A percentile compares a stretch with the other conserved stretches of the same genome.
These are phyloP conservation scores for Lacerta agilis DNA, from an alignment of 2,797 vertebrate species.

Conservation along the genomic window DNA sequence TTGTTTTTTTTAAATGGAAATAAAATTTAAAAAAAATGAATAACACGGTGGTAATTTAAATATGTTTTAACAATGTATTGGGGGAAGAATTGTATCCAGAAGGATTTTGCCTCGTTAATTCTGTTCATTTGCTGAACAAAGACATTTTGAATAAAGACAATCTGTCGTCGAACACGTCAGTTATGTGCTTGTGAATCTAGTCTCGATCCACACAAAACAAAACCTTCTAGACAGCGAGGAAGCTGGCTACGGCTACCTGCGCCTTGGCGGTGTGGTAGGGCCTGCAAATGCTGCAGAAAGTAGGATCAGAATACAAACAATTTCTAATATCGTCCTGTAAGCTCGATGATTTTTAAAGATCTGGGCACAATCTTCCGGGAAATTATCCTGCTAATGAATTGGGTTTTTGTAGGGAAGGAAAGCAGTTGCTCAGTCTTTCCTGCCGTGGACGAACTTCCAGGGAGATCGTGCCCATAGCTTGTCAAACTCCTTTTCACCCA, in stretches of 20 bases:
- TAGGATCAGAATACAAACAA: not conserved
- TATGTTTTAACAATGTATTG: constrained; percentile 86
- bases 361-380: not conserved
- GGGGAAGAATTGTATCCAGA: constrained; percentile 88
- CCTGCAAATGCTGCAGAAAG: not conserved
- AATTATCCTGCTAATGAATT: not conserved
- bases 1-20: constrained; percentile 74
- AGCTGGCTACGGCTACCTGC: not conserved
- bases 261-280: not conserved
- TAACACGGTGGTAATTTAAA: constrained; percentile 84
- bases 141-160: constrained; percentile 99
- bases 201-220: constrained; percentile 21
- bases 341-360: not conserved
- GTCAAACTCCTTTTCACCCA: not conserved
- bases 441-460: not conserved
- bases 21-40: constrained; percentile 66
- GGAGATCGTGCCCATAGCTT: not conserved
- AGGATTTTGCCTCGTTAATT: constrained; percentile 91
- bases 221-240: not conserved
- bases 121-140: constrained; percentile 94
- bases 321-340: too few relatives aligned
- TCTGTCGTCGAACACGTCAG: constrained; percentile 88
- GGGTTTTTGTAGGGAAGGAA: not conserved
- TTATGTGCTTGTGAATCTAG: constrained; percentile 71
- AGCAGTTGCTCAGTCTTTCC: not conserved